Percentiles rank a stretch among this genome's conserved stretches.
Evolutionary conservation across 1,140 invertebrate genomes (phyloP).

Genomic region (Trichogramma pretiosum): DNA sequence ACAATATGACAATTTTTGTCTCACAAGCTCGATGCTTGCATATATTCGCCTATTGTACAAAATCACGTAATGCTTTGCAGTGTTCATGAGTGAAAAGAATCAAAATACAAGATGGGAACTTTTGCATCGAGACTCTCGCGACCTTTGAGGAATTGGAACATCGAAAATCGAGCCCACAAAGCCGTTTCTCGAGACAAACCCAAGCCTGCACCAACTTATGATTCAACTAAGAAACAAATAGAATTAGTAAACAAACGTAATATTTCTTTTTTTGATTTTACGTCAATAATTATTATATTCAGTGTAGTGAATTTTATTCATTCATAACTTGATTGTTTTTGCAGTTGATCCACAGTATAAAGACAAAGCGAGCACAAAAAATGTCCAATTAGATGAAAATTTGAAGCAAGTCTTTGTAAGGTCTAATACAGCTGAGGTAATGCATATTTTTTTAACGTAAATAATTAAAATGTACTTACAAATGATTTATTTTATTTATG

Average conservation of each 20-base stretch:
- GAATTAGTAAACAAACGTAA: conserved; percentile 52
- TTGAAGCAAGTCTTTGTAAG: conserved; percentile 63
- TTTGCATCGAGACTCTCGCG: conserved; percentile 38
- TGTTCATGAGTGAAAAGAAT: too few species aligned
- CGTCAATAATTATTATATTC: conserved; percentile 6
- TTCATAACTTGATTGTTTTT: conserved; percentile 18
- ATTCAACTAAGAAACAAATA: conserved; percentile 50
- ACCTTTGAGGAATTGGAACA: conserved; percentile 54
- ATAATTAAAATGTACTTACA: background rate
- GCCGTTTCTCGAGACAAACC: conserved; percentile 60
- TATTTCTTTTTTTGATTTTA: conserved; percentile 17
- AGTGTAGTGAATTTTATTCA: conserved; percentile 11
- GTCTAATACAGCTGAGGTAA: conserved; percentile 46
- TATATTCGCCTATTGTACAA: too few species aligned
- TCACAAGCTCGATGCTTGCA: too few species aligned
- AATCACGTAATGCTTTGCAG: too few species aligned
- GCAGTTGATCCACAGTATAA: conserved; percentile 53
- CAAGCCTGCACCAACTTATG: conserved; percentile 53
- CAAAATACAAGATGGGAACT: conserved; percentile 44
- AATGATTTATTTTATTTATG: background rate
- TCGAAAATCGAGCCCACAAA: conserved; percentile 61
- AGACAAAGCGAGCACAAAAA: conserved; percentile 50
- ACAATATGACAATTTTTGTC: too few species aligned
- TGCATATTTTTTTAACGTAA: conserved; percentile 4
- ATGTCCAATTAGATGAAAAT: conserved; percentile 49